Evolutionary conservation across 92 coral and sea anemone genomes (phyloP).

Genomic region (Actinernus sp.): DNA sequence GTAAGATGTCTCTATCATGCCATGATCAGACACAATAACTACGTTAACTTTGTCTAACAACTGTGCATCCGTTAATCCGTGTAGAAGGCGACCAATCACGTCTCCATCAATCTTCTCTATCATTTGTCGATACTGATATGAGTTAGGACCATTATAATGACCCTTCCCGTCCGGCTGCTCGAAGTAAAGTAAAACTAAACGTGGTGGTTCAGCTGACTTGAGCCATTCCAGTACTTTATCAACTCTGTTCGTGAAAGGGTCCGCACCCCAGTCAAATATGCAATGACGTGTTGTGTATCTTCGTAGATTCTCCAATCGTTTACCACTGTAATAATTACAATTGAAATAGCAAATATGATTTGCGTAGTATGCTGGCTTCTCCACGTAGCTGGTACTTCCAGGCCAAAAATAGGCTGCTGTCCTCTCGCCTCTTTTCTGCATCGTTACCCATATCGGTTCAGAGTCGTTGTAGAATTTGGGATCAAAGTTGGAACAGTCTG

Average conservation of each 20-base stretch:
- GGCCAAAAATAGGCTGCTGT: constrained; percentile 95
- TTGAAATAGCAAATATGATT: constrained; percentile 46
- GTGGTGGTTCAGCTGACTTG: constrained; percentile 66
- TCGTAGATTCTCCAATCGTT: constrained; percentile 30
- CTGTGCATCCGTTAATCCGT: constrained; percentile 56
- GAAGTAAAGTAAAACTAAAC: constrained; percentile 63
- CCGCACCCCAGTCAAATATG: constrained; percentile 55
- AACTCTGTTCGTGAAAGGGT: constrained; percentile 65
- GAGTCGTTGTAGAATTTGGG: constrained; percentile 69
- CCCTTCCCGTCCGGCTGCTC: constrained; percentile 74
- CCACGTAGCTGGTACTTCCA: constrained; percentile 72
- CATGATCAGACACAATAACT: constrained; percentile 88
- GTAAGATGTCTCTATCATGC: constrained; percentile 75
- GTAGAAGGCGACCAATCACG: constrained; percentile 78
- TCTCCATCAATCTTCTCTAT: constrained; percentile 72
- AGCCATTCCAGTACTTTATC: constrained; percentile 83
- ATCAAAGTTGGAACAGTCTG: constrained; percentile 82
- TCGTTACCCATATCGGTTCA: constrained; percentile 91
- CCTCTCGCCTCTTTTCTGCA: constrained; percentile 78
- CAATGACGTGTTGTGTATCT: constrained; percentile 36
- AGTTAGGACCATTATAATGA: constrained; percentile 67
- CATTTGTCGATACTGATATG: constrained; percentile 46
- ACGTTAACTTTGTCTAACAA: constrained; percentile 78
- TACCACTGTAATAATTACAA: constrained; percentile 39
- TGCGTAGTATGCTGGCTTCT: constrained; percentile 69